Evolutionary conservation across 2,113 vertebrate species (phyloP).

Genomic region (Hemichromis elongatus): DNA sequence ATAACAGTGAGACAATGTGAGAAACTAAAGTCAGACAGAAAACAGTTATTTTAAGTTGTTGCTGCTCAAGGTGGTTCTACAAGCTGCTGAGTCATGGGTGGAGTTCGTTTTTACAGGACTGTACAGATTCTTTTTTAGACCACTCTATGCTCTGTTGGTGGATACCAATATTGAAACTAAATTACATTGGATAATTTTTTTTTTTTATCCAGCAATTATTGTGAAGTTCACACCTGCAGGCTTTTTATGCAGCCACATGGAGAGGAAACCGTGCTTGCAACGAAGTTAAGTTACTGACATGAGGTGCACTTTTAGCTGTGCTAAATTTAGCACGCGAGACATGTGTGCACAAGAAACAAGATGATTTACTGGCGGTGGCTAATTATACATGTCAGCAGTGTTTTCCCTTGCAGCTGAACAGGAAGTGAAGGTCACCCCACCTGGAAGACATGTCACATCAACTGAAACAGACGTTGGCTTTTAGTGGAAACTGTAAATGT

Average conservation of each 20-base stretch:
- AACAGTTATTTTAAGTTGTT: neutral
- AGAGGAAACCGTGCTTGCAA: constrained; percentile 3
- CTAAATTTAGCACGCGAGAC: constrained; percentile 41
- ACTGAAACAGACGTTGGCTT: constrained; percentile 9
- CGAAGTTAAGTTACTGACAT: constrained; percentile 3
- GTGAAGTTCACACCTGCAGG: neutral
- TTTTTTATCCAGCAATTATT: neutral
- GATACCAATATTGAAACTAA: neutral
- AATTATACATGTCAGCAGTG: constrained; percentile 51
- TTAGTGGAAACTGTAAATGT: constrained; percentile 34
- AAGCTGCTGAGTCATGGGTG: neutral
- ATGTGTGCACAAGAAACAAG: neutral
- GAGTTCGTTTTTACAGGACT: neutral
- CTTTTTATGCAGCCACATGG: neutral
- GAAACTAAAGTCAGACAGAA: neutral
- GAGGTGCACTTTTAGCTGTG: constrained; percentile 7
- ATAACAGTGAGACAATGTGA: neutral
- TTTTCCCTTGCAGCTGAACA: constrained; percentile 32
- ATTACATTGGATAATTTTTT: neutral
- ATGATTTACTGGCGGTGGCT: constrained; percentile 35
- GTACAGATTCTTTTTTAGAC: neutral
- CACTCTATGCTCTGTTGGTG: neutral
- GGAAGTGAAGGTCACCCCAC: constrained; percentile 49
- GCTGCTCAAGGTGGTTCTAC: neutral
- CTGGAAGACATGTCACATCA: constrained; percentile 40